Conservation (phyloP, 2,797 vertebrate species). For the Cirrhinus molitorella region DNA sequence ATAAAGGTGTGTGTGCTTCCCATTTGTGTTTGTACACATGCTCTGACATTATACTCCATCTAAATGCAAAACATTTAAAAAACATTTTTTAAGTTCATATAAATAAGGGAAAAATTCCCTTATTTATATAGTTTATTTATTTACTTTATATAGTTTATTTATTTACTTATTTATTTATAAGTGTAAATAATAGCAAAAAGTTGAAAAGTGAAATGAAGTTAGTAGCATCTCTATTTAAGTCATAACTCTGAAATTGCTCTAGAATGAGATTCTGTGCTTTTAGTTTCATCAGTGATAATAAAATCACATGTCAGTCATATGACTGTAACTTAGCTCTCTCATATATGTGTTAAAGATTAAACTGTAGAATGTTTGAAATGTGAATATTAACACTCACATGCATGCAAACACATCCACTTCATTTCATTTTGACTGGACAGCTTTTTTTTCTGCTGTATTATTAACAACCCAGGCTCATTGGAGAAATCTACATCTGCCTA, state of each 20-base stretch:
- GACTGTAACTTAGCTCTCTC: conserved; percentile 35
- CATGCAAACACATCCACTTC: neutral
- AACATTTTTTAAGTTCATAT: too few relatives aligned
- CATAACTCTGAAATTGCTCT: neutral
- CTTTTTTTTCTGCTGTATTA: neutral
- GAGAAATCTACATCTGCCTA: neutral
- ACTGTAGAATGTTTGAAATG: conserved; percentile 4
- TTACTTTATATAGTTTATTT: too few relatives aligned
- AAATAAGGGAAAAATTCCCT: too few relatives aligned
- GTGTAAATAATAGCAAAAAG: too few relatives aligned
- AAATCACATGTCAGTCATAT: conserved; percentile 50
- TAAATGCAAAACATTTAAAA: neutral
- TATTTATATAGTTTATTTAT: too few relatives aligned
- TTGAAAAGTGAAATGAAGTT: neutral
- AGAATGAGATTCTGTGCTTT: neutral
- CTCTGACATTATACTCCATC: neutral
- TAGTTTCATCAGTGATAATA: conserved; percentile 35
- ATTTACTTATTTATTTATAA: too few relatives aligned
- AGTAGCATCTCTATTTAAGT: neutral
- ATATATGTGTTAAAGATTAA: conserved; percentile 53
- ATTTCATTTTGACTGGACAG: neutral
- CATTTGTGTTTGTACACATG: conserved; percentile 15
- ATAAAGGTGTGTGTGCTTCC: conserved; percentile 32
- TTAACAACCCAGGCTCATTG: neutral
- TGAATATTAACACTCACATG: neutral